Base-by-base conservation (phyloP, 2,113 vertebrate species). In the Vanacampus margaritifer region DNA sequence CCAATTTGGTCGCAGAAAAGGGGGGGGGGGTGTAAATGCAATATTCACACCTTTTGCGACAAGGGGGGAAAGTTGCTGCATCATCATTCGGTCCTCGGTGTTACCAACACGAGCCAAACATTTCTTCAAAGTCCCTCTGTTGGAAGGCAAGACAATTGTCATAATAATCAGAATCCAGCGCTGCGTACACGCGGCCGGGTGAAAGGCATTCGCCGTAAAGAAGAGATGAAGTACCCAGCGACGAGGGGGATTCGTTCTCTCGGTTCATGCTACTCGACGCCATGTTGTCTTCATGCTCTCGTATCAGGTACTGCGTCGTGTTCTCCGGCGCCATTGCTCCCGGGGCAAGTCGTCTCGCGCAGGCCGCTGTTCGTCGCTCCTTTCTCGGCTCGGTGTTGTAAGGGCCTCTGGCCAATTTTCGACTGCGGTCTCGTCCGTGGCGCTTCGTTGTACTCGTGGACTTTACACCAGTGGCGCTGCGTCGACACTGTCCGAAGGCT, bases 301-400 rank as follows among this genome's bases (percentile, higher is more conserved):
- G 61, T 89, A 93, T 93, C 2, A 93, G 50, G 73, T 91, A 93
- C 69, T 93, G 91, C 1, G 91, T 92, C 0, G 91, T 92, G 85
- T 92, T 90, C 6, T 19, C 28, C 11, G 89, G 88, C 65, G 89
- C 89, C 89, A 86, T 90, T 32, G 83, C 77, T 0, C 86, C 81
- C 0, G 56, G 9, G 35, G 3, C 68, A 72, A 62, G 60, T 16
- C n/a, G 37, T 12, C 39, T 14, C 10, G 59, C 6, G 3, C 11
- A 61, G 36, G 36, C 59, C 23, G 60, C 60, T 2, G 14, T 1
- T 43, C 60, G 60, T 62, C 39, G n/a, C 11, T 62, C 60, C 37
- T 43, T 23, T 43, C 23, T 23, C 14, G 23, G 11, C 6, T 39
- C 36, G 12, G 11, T n/a, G n/a, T 39, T 60, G 35, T 36, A 60